Conservation (phyloP, 2,797 vertebrate genomes). For the Argya squamiceps region DNA sequence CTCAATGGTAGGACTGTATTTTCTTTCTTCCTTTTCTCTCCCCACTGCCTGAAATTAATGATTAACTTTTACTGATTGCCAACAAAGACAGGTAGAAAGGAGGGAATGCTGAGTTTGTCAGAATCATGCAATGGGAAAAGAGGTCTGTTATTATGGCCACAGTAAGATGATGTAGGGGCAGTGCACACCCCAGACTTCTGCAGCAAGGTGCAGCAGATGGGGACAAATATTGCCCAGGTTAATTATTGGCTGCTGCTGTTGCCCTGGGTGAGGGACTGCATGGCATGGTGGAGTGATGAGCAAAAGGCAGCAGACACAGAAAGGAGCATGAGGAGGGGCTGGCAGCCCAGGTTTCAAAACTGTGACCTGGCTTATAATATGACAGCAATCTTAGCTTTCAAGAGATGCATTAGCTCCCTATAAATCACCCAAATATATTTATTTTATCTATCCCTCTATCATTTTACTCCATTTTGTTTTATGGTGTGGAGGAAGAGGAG, state of each 20-base stretch:
- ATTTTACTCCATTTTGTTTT: constrained; percentile 34
- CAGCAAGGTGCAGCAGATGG: neutral
- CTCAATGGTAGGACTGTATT: neutral
- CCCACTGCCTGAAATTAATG: neutral
- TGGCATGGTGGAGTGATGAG: neutral
- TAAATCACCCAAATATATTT: neutral
- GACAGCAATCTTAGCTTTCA: neutral
- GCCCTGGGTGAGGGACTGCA: neutral
- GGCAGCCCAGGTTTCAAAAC: neutral
- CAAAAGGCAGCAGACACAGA: neutral
- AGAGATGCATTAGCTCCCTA: neutral
- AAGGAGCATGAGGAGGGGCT: neutral
- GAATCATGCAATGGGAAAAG: neutral
- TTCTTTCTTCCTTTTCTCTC: neutral
- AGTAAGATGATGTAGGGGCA: neutral
- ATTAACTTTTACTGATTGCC: neutral
- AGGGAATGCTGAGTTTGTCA: neutral
- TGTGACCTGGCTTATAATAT: neutral
- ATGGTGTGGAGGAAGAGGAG: neutral
- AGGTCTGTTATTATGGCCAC: neutral
- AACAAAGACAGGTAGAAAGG: neutral
- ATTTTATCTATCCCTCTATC: neutral
- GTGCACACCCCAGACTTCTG: neutral
- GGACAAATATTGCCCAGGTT: neutral
- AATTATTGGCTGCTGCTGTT: neutral